These are phyloP conservation scores for Dioctria linearis DNA, from an alignment of 2,888 invertebrate species.

Conservation along the genomic window DNA sequence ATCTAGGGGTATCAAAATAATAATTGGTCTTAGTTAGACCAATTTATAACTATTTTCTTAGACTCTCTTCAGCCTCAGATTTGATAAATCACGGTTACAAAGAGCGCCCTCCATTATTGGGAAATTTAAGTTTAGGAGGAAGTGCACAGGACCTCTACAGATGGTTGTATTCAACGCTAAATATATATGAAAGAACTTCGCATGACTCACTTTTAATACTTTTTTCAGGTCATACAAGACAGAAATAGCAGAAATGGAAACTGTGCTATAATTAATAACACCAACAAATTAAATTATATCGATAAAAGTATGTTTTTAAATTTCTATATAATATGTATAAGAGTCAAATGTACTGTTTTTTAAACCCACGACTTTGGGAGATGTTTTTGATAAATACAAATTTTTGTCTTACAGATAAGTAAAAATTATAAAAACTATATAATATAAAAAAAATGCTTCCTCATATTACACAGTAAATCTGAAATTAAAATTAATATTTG, in stretches of 20 bases:
- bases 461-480: too few relatives aligned
- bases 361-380: too few relatives aligned
- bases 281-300: too few relatives aligned
- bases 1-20: too few relatives aligned
- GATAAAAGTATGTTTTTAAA: too few relatives aligned
- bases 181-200: background rate
- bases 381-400: too few relatives aligned
- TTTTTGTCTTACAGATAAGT: too few relatives aligned
- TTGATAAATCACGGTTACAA: constrained; percentile 73
- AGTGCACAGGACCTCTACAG: constrained; percentile 72
- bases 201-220: background rate
- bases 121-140: constrained; percentile 70
- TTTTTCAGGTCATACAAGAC: constrained; percentile 74
- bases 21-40: background rate
- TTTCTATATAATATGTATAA: too few relatives aligned
- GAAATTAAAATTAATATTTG: too few relatives aligned
- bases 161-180: constrained; percentile 64
- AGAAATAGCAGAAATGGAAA: constrained; percentile 92
- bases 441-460: too few relatives aligned
- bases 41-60: constrained; percentile 61
- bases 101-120: constrained; percentile 74
- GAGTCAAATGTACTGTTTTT: too few relatives aligned
- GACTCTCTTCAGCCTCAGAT: constrained; percentile 77
- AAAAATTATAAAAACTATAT: too few relatives aligned
- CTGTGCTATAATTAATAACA: constrained; percentile 81